Evolutionary conservation across 1,140 invertebrate species (phyloP), one percentile per base, ranked within the genome.

Genomic region (Drosophila arizonae): DNA sequence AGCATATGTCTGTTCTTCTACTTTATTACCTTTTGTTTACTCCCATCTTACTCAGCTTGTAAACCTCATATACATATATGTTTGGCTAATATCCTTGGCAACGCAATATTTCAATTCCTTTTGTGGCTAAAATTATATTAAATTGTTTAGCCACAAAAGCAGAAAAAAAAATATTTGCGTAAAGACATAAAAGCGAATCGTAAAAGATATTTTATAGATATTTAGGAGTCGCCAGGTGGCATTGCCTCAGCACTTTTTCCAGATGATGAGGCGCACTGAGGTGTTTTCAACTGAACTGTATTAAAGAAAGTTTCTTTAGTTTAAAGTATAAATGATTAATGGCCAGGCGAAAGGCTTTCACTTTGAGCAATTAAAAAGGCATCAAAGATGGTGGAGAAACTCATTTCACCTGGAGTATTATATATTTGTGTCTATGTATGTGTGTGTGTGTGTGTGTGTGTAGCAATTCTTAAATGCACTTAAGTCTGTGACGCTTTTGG

Each of bases 401-500:
- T 24, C 39, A 39, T 10, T 30, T 63, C 13, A 55, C 26, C 57
- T 62, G 17, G 13, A 51, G 52, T 60, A 61, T 71, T 4, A 0
- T 30, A 6, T 30, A 30, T 30, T 6, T 30, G 1, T 30, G 28
- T 30, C 4, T 30, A 69, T 36, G 6, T 8, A 33, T 33, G 1
- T 17, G 21, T 24, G 21, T 24, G 21, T 24, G 21, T 24, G 21
- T 36, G 8, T 36, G 33, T 36, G 33, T 36, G 10, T 36, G 33
- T 36, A 10, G 1, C 33, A 9, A 8, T 36, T 9, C 33, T 36
- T 36, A 36, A 36, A 36, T 2, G n/a, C 10, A 76, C 82, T 88
- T 82, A 71, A 82, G 82, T 70, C 68, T 73, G 65, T 79, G 39
- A 17, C 65, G 68, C 76, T 39, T 39, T 39, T 41, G 36, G 65